Evolutionary conservation across 1,140 invertebrate genomes (phyloP).

Genomic region (Solen grandis): DNA sequence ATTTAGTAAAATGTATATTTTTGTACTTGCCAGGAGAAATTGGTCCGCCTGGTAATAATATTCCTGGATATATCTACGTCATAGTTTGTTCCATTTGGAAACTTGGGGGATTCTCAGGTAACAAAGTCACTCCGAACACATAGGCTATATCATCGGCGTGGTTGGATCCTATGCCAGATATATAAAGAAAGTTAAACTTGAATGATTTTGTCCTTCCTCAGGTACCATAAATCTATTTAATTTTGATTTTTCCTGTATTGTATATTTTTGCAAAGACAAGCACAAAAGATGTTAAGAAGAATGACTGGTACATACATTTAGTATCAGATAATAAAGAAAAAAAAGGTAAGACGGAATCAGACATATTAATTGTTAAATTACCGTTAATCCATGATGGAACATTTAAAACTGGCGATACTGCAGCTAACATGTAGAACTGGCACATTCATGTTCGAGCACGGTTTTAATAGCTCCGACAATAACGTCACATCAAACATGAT

Average conservation of each 20-base stretch:
- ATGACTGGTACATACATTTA: too few relatives aligned
- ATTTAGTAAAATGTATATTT: too few relatives aligned
- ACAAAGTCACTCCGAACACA: conserved; percentile 53
- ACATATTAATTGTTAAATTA: too few relatives aligned
- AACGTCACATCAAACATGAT: background rate
- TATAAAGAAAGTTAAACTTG: too few relatives aligned
- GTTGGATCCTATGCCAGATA: too few relatives aligned
- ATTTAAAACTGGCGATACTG: background rate
- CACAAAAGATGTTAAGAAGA: too few relatives aligned
- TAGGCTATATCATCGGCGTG: conserved; percentile 58
- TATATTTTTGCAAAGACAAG: too few relatives aligned
- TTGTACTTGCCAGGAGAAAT: conserved; percentile 99
- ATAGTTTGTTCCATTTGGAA: background rate
- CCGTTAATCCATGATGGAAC: conserved; percentile 18
- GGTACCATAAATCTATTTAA: too few relatives aligned
- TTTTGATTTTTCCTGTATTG: too few relatives aligned
- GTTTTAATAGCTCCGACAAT: background rate
- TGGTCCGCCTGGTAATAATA: conserved; percentile 94
- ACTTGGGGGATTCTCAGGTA: background rate
- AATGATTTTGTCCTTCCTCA: too few relatives aligned
- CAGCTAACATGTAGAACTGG: conserved; percentile 19
- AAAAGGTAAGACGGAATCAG: too few relatives aligned
- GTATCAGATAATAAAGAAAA: too few relatives aligned
- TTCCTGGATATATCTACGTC: conserved; percentile 88
- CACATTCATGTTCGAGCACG: background rate